Evolutionary conservation across 2,797 vertebrate species (phyloP), one percentile per base, ranked within the genome.

Genomic region (Crocidura indochinensis): DNA sequence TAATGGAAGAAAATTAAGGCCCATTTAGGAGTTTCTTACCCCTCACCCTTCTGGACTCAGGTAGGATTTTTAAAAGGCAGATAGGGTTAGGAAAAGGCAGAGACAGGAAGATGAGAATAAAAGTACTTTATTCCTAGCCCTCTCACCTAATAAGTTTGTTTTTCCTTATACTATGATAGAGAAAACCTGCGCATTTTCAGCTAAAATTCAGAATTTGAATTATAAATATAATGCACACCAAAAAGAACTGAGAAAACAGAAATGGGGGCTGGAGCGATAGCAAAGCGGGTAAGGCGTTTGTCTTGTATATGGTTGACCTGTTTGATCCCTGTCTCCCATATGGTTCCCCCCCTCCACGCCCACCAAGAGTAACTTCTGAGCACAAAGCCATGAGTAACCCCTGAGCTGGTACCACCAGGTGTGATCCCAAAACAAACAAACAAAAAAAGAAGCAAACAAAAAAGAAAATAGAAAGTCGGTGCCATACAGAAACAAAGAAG

Each of bases 171-270:
- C 53, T 68, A 17, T 31, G 51, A 38, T 53, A 94, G 14, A 17
- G 31, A 74, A 71, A 64, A 8, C 26, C 77, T 8, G 44, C 81
- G 6, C 29, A 27, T 68, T 89, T 84, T 84, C 24, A 47, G 68
- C 26, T 46, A 64, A 88, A 69, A 11, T 77, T 73, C 24, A 77
- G 47, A 29, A 46, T 82, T 15, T 82, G 22, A 67, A 76, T 78
- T 46, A 72, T 38, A 49, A 71, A 90, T 20, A 31, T 31, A 75
- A 72, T 22, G 44, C 71, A 47, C 12, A 24, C 65, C 56, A 14
- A n/a, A 68, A n/a, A 31, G 22, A 64, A 76, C 10, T 53, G 92
- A 76, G 68, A 73, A n/a, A 6, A 19, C 11, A 64, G 27, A 19
- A 27, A 65, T 38, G 38, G 38, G 38, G 38, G 38, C 38, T 38